A percentile compares a stretch with the other conserved stretches of the same genome.
phyloP scores from a whole-genome alignment of 2,797 vertebrate genomes.

The Gallirallus australis region DNA sequence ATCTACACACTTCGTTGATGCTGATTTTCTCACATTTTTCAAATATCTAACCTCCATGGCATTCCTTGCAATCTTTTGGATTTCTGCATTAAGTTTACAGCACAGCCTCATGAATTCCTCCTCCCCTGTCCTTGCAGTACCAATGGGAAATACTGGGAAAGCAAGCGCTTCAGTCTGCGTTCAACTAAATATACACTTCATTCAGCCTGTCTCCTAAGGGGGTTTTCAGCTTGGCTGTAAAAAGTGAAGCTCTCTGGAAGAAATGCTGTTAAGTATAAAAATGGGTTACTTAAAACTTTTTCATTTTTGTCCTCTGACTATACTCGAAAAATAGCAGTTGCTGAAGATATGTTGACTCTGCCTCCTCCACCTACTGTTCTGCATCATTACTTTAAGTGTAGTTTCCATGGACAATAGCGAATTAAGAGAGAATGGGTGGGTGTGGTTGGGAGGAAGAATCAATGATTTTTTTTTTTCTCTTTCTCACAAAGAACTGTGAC shows the following conservation, averaged over 20 bases:
- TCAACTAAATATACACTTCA: background rate
- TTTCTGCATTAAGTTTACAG: background rate
- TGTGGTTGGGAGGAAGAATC: background rate
- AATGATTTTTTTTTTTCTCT: accelerated
- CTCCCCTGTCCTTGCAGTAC: background rate
- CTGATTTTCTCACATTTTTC: background rate
- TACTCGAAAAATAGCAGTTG: background rate
- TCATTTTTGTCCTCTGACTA: background rate
- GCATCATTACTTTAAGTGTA: background rate
- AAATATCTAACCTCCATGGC: background rate
- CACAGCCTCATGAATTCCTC: background rate
- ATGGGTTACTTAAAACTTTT: background rate
- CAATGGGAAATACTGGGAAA: background rate
- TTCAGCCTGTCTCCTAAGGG: background rate
- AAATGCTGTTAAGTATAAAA: conserved; percentile 4
- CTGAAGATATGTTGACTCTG: background rate
- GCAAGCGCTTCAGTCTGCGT: background rate
- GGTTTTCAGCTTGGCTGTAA: background rate
- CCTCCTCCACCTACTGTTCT: background rate
- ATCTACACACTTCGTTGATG: background rate
- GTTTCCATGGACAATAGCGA: background rate
- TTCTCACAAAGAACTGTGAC: background rate
- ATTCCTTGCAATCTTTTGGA: background rate
- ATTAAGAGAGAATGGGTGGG: background rate
- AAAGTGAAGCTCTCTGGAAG: background rate